Evolutionary conservation across 2,888 invertebrate genomes (phyloP), one percentile per base, ranked within the genome.

Genomic region (Abrostola tripartita): DNA sequence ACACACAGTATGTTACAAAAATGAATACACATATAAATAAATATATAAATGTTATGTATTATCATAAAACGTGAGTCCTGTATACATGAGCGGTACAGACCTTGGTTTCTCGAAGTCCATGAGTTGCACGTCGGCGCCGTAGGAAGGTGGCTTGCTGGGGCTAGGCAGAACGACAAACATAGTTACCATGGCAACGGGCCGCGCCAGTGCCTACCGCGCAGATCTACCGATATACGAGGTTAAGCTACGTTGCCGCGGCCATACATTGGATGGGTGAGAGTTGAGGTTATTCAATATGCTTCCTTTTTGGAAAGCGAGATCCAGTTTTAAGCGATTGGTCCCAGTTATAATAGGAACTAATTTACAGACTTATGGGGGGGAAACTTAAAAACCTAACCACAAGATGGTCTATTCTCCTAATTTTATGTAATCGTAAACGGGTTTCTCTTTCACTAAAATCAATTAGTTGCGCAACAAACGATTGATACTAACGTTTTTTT

Each of bases 11-110:
- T n/a, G 24, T 24, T 24, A 24, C 24, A 1, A 24, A 24, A 24
- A 24, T 24, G 24, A 24, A 24, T 14, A 44, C 12, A 44, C 12
- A 6, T 24, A 12, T 24, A 47, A 8, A 40, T 40, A 40, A 11
- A 40, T 10, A 47, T 47, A 47, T 5, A 47, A 24, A 47, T 5
- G 10, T 47, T 24, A 4, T 47, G 24, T 44, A 44, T 1, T 5
- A 11, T 6, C 11, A 50, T 44, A 5, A 44, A 12, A n/a, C n/a
- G 44, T 14, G 7, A 7, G 10, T 44, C 10, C 5, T 7, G 24
- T 35, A 35, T 24, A 36, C 24, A 80, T 60, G 88, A 85, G 84
- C 82, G 84, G 80, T 81, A 77, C 79, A 83, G 69, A 75, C 78
- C 74, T 72, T 65, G 71, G 71, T 37, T 72, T 72, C n/a, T 72